phyloP scores from a whole-genome alignment of 2,113 vertebrate genomes.

The Pleuronectes platessa region DNA sequence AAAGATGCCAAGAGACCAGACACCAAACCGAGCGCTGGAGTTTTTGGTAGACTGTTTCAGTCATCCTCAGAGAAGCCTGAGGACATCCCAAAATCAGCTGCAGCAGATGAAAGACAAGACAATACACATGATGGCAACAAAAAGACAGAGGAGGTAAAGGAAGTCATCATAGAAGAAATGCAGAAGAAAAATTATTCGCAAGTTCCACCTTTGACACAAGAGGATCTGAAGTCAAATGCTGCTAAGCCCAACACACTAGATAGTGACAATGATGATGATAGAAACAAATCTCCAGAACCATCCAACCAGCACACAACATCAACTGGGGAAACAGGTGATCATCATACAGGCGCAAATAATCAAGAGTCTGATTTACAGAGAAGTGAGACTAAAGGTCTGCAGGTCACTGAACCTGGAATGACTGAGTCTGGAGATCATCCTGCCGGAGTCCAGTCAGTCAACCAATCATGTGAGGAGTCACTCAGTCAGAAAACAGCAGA shows the following conservation, averaged over 20 bases:
- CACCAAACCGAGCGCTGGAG: constrained; percentile 72
- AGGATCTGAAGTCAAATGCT: neutral
- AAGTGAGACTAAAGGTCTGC: neutral
- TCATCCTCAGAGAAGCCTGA: constrained; percentile 70
- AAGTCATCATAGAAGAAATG: constrained; percentile 2
- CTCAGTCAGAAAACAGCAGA: neutral
- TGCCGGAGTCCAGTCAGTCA: neutral
- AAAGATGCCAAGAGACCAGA: constrained; percentile 73
- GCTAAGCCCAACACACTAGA: neutral
- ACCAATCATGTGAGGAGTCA: neutral
- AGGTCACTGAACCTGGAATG: neutral
- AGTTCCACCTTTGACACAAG: constrained; percentile 23
- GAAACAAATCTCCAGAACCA: constrained; percentile 8
- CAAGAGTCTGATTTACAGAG: constrained; percentile 15
- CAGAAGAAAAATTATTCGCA: neutral
- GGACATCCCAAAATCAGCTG: constrained; percentile 19
- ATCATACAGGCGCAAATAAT: neutral
- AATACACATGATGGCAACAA: constrained; percentile 21
- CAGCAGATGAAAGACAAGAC: constrained; percentile 12
- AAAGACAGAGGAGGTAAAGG: neutral
- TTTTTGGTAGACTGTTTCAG: constrained; percentile 81
- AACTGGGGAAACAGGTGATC: constrained; percentile 7
- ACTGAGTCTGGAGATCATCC: constrained; percentile 17
- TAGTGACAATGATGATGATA: neutral
- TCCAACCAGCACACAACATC: neutral